These are phyloP conservation scores for Nymphalis io DNA, from an alignment of 1,140 invertebrate genomes.

Conservation along the genomic window DNA sequence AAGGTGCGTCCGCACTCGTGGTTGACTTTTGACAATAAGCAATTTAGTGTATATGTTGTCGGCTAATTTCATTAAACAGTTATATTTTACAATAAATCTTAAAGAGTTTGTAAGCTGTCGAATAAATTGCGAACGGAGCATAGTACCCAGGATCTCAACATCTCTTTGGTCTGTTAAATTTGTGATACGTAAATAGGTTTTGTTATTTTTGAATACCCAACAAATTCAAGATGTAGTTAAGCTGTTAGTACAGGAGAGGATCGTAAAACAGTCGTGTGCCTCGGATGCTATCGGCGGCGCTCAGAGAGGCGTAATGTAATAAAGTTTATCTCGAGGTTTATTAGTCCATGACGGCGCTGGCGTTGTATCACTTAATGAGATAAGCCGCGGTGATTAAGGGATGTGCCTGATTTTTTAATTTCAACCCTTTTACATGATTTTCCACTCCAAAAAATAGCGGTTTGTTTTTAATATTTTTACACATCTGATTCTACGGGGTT, in stretches of 20 bases:
- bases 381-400: conserved; percentile 32
- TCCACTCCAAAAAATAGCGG: neutral
- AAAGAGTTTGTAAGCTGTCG: too few relatives aligned
- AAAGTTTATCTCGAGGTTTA: conserved; percentile 51
- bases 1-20: too few relatives aligned
- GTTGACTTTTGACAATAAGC: too few relatives aligned
- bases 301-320: conserved; percentile 36
- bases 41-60: too few relatives aligned
- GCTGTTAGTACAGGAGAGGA: conserved; percentile 2
- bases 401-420: conserved; percentile 6
- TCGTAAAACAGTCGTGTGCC: conserved; percentile 15
- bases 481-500: neutral
- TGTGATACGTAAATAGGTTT: neutral
- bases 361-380: conserved; percentile 51
- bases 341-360: conserved; percentile 41
- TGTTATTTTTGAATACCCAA: neutral
- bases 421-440: conserved; percentile 4
- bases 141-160: too few relatives aligned
- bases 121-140: too few relatives aligned
- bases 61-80: too few relatives aligned
- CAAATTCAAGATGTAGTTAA: conserved; percentile 7
- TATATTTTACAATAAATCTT: too few relatives aligned
- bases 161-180: too few relatives aligned
- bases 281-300: conserved; percentile 22
- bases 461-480: neutral